These are phyloP conservation scores for Lycopodina hypogea DNA, from an alignment of 37 sponge, comb jelly and placozoan species.

Conservation along the genomic window DNA sequence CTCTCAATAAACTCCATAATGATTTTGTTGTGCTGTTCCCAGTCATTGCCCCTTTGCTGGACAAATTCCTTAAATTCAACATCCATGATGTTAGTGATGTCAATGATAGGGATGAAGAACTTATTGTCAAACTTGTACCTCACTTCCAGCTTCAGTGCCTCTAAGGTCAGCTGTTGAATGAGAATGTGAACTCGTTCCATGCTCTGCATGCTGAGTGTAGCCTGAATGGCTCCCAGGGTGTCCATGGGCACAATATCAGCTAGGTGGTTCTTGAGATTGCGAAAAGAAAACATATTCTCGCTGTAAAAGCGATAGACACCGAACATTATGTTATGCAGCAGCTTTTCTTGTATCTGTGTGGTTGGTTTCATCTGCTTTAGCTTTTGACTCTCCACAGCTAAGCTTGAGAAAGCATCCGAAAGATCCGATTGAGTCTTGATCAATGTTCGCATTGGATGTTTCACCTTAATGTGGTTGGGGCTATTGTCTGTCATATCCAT, in stretches of 20 bases:
- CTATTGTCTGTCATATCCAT: conserved; percentile 14
- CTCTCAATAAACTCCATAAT: conserved; percentile 10
- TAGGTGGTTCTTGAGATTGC: conserved; percentile 8
- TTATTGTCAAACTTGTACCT: conserved; percentile 11
- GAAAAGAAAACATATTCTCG: conserved; percentile 54
- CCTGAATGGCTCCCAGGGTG: conserved; percentile 10
- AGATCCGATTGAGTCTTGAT: conserved; percentile 40
- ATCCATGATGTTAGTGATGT: conserved; percentile 14
- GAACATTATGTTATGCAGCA: conserved; percentile 29
- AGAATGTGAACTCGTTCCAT: conserved; percentile 36
- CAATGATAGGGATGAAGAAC: conserved; percentile 23
- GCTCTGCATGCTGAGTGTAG: conserved; percentile 15
- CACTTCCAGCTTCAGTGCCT: conserved; percentile 32
- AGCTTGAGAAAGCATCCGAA: conserved; percentile 39
- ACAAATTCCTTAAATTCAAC: conserved; percentile 36
- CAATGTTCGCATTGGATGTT: conserved; percentile 19
- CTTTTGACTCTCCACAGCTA: conserved; percentile 53
- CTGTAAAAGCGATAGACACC: conserved; percentile 47
- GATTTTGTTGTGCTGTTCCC: conserved; percentile 8
- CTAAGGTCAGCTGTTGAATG: conserved; percentile 42
- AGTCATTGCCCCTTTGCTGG: conserved; percentile 1
- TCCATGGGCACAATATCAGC: conserved; percentile 34
- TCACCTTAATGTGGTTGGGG: background rate
- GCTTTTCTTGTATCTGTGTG: conserved; percentile 30
- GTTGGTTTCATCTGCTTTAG: conserved; percentile 31